Evolutionary conservation across 2,113 vertebrate genomes (phyloP), one percentile per base, ranked within the genome.

Genomic region (Thryonomys swinderianus): DNA sequence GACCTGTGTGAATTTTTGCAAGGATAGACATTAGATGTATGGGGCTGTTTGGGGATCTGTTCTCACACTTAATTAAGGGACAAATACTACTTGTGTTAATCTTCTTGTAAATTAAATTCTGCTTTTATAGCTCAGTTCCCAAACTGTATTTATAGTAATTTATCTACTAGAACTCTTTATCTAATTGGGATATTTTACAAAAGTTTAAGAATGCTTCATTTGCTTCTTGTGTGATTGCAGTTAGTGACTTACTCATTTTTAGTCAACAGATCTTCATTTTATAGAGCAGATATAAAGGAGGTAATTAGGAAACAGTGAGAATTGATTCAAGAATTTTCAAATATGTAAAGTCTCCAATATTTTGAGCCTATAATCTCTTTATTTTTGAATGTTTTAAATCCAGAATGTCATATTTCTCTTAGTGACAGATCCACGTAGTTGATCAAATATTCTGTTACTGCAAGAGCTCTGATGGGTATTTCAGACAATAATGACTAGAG

Each of bases 111-210:
- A 83, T 45, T 69, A 76, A 91, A 62, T 53, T 48, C 62, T 87
- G 30, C 45, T 42, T 88, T 87, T 57, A 37, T 0, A 61, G 51
- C 1, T 57, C 30, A 74, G 13, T 48, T 10, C 6, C 71, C 87
- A 91, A 71, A 17, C 3, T 20, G 0, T 34, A 80, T 11, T 80
- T 34, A 32, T 34, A 9, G 12, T 66, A 21, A 83, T 87, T 91
- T 76, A 74, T 48, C 74, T 90, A 27, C 16, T 53, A 17, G 32
- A 85, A 89, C 48, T 48, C 20, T 85, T 94, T 79, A 94, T 82
- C 55, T 88, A 32, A 82, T 4, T 17, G 11, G 27, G 51, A 6
- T 5, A 71, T 92, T 80, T 57, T 79, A 81, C 21, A 85, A 34
- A 66, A 48, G 7, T 88, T 94, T 51, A 88, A 90, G 40, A 80